Percentiles rank a stretch among this genome's conserved stretches.
Evolutionary conservation across 2,797 vertebrate genomes (phyloP).

Genomic region (Crenuchus spilurus): DNA sequence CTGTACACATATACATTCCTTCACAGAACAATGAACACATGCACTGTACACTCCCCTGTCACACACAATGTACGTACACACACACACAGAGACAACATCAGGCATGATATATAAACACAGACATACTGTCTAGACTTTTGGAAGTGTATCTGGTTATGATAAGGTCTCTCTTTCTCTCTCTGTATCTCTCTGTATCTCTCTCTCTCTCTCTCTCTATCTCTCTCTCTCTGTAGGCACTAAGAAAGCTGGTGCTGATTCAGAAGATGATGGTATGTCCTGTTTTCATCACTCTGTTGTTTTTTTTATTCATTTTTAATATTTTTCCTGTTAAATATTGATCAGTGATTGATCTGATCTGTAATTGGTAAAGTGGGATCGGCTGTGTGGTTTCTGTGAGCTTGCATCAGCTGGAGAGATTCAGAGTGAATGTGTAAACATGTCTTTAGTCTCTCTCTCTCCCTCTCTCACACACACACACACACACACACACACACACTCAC

Average conservation of each 20-base stretch:
- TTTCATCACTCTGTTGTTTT: slow-evolving; percentile 41
- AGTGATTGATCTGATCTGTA: slow-evolving; percentile 1
- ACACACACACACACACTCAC: background rate
- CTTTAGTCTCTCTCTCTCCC: background rate
- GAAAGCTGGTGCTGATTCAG: slow-evolving; percentile 41
- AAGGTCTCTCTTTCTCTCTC: too few species aligned
- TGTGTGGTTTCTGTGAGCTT: slow-evolving; percentile 31
- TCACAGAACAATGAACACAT: too few species aligned
- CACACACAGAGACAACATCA: too few species aligned
- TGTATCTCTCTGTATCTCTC: background rate
- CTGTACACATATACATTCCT: too few species aligned
- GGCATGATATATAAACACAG: too few species aligned
- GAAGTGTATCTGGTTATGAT: too few species aligned
- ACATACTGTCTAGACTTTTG: too few species aligned
- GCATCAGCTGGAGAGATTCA: slow-evolving; percentile 19
- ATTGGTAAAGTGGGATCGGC: background rate
- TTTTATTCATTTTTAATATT: slow-evolving; percentile 31
- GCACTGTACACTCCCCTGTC: too few species aligned
- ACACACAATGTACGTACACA: too few species aligned
- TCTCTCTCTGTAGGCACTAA: slow-evolving; percentile 40
- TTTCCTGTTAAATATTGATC: slow-evolving; percentile 39
- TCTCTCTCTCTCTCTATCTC: slow-evolving; percentile 4
- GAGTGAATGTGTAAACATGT: slow-evolving; percentile 10
- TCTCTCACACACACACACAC: background rate
- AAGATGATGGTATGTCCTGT: slow-evolving; percentile 55